Evolutionary conservation across 2,888 invertebrate genomes (phyloP).

Genomic region (Drosophila kanekoi): DNA sequence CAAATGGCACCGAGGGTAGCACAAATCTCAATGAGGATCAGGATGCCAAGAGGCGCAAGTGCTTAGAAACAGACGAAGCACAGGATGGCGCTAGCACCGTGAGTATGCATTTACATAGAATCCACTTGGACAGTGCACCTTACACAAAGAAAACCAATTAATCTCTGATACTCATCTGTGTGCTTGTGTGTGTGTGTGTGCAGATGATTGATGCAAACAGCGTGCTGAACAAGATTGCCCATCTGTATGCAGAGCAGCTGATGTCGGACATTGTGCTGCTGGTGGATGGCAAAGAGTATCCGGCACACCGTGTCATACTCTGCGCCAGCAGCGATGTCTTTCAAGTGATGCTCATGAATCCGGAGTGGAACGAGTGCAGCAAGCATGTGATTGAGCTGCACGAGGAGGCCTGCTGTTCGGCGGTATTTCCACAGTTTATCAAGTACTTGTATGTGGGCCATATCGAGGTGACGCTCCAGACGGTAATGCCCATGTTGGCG

Average conservation of each 20-base stretch:
- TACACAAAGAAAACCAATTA: not conserved
- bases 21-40: constrained; percentile 53
- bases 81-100: constrained; percentile 74
- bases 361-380: constrained; percentile 96
- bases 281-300: constrained; percentile 93
- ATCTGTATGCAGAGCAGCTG: constrained; percentile 92
- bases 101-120: constrained; percentile 44
- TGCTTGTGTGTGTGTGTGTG: not conserved
- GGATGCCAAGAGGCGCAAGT: constrained; percentile 71
- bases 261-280: constrained; percentile 96
- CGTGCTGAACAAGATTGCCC: constrained; percentile 92
- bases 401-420: constrained; percentile 93
- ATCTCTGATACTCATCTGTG: not conserved
- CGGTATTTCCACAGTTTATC: constrained; percentile 94
- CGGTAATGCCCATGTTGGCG: constrained; percentile 94
- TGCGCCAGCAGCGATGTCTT: constrained; percentile 98
- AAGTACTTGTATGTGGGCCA: constrained; percentile 95
- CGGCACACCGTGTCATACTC: constrained; percentile 95
- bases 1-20: constrained; percentile 37
- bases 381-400: constrained; percentile 93
- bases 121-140: not conserved
- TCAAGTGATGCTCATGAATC: constrained; percentile 98
- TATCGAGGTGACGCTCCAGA: constrained; percentile 92
- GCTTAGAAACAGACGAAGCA: constrained; percentile 60
- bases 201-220: constrained; percentile 94